A percentile compares a stretch with the other conserved stretches of the same genome.
Conservation (phyloP, 2,113 vertebrate species). For the Lagopus muta region DNA sequence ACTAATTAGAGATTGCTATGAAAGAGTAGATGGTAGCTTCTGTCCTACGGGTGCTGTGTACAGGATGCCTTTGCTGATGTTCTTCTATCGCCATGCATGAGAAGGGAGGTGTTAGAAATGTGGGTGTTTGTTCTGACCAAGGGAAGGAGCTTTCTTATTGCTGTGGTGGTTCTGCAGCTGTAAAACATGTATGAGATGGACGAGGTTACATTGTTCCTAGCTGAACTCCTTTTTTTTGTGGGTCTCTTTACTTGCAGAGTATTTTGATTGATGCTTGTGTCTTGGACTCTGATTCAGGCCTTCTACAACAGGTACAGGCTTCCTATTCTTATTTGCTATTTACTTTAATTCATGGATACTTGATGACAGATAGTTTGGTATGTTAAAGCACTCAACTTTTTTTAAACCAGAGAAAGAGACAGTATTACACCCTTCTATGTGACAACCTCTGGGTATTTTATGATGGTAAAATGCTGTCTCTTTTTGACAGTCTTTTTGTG, state of each 20-base stretch:
- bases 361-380: background rate
- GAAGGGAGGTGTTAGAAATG: background rate
- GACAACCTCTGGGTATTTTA: background rate
- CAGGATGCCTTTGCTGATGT: background rate
- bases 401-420: background rate
- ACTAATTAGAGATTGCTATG: background rate
- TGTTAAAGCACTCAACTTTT: background rate
- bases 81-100: background rate
- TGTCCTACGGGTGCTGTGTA: background rate
- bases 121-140: background rate
- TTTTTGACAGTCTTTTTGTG: background rate
- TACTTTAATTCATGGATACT: background rate
- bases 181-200: background rate
- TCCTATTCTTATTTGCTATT: background rate
- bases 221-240: background rate
- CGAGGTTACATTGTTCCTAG: background rate
- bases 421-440: background rate
- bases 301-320: conserved; percentile 91
- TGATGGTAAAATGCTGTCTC: background rate
- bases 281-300: conserved; percentile 92
- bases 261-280: conserved; percentile 96
- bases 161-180: background rate
- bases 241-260: conserved; percentile 77
- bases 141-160: background rate
- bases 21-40: background rate